Base-by-base conservation (phyloP, 1,140 invertebrate genomes). In the Oryctes rhinoceros region DNA sequence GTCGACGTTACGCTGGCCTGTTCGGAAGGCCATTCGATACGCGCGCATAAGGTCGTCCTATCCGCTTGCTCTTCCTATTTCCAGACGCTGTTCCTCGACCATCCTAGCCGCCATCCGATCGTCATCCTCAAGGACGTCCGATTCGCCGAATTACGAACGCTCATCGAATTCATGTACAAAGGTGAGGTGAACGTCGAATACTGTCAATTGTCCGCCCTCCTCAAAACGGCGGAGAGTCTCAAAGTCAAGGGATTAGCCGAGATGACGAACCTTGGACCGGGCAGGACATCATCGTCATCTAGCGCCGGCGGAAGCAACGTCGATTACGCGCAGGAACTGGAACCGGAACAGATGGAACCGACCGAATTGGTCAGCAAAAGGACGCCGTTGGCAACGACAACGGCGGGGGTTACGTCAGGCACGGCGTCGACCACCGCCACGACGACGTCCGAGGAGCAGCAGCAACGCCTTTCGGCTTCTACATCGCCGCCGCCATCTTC, bases 161-260 rank as follows among this genome's bases (percentile, higher is more conserved):
- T 98, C 86, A 94, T 97, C 87, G 95, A 97, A 91, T 97, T 97
- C 92, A 98, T 98, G 96, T 97, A 98, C 92, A 95, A 96, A 88
- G 96, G 96, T 84, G 96, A 97, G 89, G 96, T 97, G 83, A 97
- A 96, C 92, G 95, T 97, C 83, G 94, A 96, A 89, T 96, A 97
- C 88, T 96, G 95, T 89, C 95, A 97, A 89, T 91, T 98, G 85
- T 94, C 94, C 84, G 94, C 94, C 83, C 92, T 98, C 84, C 92
- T 98, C 82, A 97, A 96, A 89, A 97, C 96, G 85, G 96, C 96
- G 83, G 96, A 97, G 90, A 96, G 95, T 87, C 92, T 98, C 62
- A 96, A 97, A 89, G 93, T 94, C 81, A 85, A 92, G 90, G 96
- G 96, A 85, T 90, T 98, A 85, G 95, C 96, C 88, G 96, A 97